Conservation (phyloP, 2,797 vertebrate species). For the Xerus rutilus region DNA sequence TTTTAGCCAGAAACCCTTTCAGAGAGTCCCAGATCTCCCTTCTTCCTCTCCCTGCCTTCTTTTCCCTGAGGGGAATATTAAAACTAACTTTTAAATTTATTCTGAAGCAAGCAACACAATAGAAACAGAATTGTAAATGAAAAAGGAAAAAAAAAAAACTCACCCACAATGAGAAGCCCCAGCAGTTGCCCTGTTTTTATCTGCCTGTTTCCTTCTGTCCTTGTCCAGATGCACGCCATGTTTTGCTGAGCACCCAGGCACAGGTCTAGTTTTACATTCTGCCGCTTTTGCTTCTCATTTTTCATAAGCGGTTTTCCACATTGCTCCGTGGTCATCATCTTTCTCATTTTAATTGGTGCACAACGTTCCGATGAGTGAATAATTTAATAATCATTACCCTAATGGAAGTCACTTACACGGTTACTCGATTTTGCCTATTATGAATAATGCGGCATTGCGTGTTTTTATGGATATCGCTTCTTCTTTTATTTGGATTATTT, state of each 20-base stretch:
- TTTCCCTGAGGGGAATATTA: neutral
- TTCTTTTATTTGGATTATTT: conserved; percentile 53
- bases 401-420: conserved; percentile 28
- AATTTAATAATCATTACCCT: conserved; percentile 61
- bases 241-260: neutral
- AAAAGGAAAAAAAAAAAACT: neutral
- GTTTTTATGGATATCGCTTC: neutral
- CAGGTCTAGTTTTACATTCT: neutral
- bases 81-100: conserved; percentile 38
- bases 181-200: neutral
- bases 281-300: neutral
- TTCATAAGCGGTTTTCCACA: conserved; percentile 2
- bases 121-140: conserved; percentile 56
- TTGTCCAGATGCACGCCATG: neutral
- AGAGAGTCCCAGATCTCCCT: neutral
- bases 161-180: neutral
- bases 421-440: neutral
- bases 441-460: neutral
- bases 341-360: conserved; percentile 57
- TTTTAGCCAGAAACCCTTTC: neutral
- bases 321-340: neutral
- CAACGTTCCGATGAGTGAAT: conserved; percentile 54
- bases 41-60: neutral
- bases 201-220: neutral
- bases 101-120: conserved; percentile 6